phyloP scores from a whole-genome alignment of 1,140 invertebrate genomes.

The Drosophila gunungcola region DNA sequence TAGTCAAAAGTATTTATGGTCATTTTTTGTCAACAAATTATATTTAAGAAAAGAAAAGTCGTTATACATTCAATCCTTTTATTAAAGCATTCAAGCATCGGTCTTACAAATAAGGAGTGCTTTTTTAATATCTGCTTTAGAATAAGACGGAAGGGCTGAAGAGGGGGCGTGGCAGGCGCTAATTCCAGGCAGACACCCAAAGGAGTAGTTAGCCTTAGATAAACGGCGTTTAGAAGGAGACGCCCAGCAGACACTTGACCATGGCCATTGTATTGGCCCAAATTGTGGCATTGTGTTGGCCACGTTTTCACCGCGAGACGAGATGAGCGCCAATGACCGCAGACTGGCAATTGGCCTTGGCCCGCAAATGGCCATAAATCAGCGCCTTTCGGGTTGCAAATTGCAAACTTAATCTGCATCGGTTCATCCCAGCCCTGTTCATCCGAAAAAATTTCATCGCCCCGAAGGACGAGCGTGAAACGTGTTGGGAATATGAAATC shows the following conservation, averaged over 20 bases:
- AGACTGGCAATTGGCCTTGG: slow-evolving; percentile 42
- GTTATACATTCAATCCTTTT: no score
- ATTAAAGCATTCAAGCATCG: slow-evolving; percentile 1
- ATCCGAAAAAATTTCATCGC: slow-evolving; percentile 2
- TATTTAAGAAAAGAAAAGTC: no score
- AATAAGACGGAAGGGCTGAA: slow-evolving; percentile 34
- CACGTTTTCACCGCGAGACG: slow-evolving; percentile 36
- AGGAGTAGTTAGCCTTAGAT: slow-evolving; percentile 77
- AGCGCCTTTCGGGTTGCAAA: slow-evolving; percentile 48
- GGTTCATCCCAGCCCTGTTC: slow-evolving; percentile 5
- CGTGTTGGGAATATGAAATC: slow-evolving; percentile 47
- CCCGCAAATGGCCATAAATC: slow-evolving; percentile 58
- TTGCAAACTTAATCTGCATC: slow-evolving; percentile 51
- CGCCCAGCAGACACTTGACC: slow-evolving; percentile 42
- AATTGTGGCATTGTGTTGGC: slow-evolving; percentile 23
- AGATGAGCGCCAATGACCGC: slow-evolving; percentile 49
- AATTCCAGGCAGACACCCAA: slow-evolving; percentile 75
- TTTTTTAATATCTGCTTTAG: slow-evolving; percentile 27
- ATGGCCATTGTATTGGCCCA: slow-evolving; percentile 42
- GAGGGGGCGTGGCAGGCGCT: slow-evolving; percentile 37
- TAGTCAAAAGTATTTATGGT: no score
- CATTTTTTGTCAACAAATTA: no score
- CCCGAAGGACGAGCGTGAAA: slow-evolving; percentile 5
- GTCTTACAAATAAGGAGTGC: no score
- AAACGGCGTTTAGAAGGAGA: slow-evolving; percentile 63